Evolutionary conservation across 2,113 vertebrate genomes (phyloP).

Genomic region (Marcusenius ussheri): DNA sequence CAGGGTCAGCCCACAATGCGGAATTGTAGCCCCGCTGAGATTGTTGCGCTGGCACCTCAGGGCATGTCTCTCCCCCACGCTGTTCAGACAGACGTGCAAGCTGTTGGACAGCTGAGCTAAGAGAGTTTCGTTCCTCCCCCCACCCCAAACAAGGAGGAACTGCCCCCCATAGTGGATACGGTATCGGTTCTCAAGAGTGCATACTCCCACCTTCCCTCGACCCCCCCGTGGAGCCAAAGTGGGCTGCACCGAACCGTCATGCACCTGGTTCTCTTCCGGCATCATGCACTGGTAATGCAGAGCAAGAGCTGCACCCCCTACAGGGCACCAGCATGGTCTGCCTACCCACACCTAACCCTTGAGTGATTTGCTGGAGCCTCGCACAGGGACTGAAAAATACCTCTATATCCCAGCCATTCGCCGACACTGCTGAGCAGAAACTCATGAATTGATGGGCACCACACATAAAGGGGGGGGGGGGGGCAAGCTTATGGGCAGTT

Average conservation of each 20-base stretch:
- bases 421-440: background rate
- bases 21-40: background rate
- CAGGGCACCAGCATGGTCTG: background rate
- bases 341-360: background rate
- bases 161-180: background rate
- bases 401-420: background rate
- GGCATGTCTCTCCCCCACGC: constrained; percentile 5
- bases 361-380: background rate
- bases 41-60: background rate
- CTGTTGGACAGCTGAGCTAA: constrained; percentile 14
- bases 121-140: background rate
- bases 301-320: background rate
- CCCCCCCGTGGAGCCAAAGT: background rate
- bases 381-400: background rate
- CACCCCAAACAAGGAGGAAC: background rate
- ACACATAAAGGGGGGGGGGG: background rate
- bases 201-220: constrained; percentile 6
- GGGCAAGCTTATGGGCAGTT: background rate
- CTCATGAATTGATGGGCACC: background rate
- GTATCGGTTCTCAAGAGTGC: background rate
- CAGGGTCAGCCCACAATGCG: background rate
- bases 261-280: constrained; percentile 6
- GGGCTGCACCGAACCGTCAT: background rate
- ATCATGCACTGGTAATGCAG: background rate
- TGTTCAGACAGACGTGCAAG: constrained; percentile 16